These are phyloP conservation scores for Ectropis crepuscularia DNA, from an alignment of 2,888 invertebrate species.

Conservation along the genomic window DNA sequence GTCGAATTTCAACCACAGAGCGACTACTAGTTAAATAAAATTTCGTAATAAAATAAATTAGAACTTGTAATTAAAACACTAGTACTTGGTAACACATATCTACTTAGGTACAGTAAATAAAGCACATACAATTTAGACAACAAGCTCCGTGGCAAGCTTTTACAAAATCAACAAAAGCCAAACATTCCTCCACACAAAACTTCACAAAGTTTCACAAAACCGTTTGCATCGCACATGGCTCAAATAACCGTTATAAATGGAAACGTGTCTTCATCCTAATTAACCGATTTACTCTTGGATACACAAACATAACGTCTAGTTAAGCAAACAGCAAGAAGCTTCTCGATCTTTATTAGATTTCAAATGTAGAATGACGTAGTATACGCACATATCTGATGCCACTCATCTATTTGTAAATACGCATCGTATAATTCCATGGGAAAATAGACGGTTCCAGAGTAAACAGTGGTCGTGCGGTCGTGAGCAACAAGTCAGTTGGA, in stretches of 20 bases:
- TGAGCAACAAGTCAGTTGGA: slow-evolving; percentile 73
- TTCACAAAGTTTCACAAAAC: slow-evolving; percentile 22
- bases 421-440: slow-evolving; percentile 34
- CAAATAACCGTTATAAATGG: slow-evolving; percentile 28
- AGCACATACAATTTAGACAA: slow-evolving; percentile 6
- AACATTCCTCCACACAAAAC: slow-evolving; percentile 20
- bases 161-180: slow-evolving; percentile 27
- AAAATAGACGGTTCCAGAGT: slow-evolving; percentile 60
- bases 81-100: too few species aligned
- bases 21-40: too few species aligned
- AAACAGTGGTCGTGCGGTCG: slow-evolving; percentile 53
- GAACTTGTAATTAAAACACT: too few species aligned
- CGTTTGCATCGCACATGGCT: slow-evolving; percentile 25
- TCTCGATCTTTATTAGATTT: slow-evolving; percentile 44
- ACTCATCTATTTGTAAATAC: slow-evolving; percentile 47
- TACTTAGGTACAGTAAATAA: too few species aligned
- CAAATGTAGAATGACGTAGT: slow-evolving; percentile 32
- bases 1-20: too few species aligned
- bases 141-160: slow-evolving; percentile 33
- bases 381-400: slow-evolving; percentile 51
- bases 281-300: slow-evolving; percentile 35
- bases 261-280: slow-evolving; percentile 32
- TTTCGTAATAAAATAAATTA: too few species aligned
- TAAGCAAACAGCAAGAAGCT: slow-evolving; percentile 38
- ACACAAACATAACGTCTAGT: slow-evolving; percentile 35